A percentile compares a stretch with the other conserved stretches of the same genome.
Conservation (phyloP, 2,888 invertebrate species). For the Drosophila atripex region DNA sequence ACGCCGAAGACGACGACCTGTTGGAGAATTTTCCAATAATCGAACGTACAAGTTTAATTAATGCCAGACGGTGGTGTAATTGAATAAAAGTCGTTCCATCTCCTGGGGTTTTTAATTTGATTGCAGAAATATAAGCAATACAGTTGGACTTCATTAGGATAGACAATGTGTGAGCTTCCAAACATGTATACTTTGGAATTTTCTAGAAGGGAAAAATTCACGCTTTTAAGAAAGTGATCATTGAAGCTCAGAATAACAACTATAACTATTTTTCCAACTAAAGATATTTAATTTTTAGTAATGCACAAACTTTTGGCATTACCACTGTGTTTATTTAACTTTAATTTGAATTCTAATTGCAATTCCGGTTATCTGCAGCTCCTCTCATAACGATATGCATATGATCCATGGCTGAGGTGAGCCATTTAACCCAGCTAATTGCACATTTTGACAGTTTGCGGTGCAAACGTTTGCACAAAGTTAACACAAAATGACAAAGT, state of each 20-base stretch:
- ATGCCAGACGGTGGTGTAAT: slow-evolving; percentile 33
- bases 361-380: not conserved
- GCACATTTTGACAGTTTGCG: slow-evolving; percentile 66
- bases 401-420: slow-evolving; percentile 34
- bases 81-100: slow-evolving; percentile 11
- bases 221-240: too few species aligned
- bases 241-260: too few species aligned
- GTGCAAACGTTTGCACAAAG: slow-evolving; percentile 62
- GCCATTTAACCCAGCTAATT: slow-evolving; percentile 51
- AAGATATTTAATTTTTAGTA: not conserved
- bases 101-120: slow-evolving; percentile 11
- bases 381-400: slow-evolving; percentile 8
- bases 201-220: too few species aligned
- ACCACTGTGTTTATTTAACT: not conserved
- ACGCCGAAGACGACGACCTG: slow-evolving; percentile 34
- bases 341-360: not conserved
- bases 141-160: too few species aligned
- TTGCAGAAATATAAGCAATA: slow-evolving; percentile 4
- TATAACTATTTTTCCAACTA: too few species aligned
- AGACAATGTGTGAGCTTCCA: too few species aligned
- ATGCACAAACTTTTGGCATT: not conserved
- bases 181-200: too few species aligned
- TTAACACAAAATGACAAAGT: slow-evolving; percentile 49
- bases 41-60: slow-evolving; percentile 43
- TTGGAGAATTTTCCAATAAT: slow-evolving; percentile 49